Conservation (phyloP, 2,797 vertebrate genomes). For the Hybognathus amarus region DNA sequence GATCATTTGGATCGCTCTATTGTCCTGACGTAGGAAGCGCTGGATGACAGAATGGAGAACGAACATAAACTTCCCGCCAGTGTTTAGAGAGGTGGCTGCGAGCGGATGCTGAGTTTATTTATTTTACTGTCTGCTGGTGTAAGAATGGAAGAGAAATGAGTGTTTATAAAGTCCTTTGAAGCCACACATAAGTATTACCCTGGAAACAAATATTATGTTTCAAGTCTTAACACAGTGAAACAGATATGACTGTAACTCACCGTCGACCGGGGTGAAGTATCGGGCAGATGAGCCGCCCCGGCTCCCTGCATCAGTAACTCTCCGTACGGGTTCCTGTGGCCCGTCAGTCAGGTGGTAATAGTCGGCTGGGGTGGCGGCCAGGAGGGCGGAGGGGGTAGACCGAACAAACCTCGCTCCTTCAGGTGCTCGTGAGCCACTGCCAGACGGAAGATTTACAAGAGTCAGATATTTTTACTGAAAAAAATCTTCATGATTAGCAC, state of each 20-base stretch:
- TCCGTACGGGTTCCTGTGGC: slow-evolving; percentile 87
- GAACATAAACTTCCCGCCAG: slow-evolving; percentile 51
- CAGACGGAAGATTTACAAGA: not conserved
- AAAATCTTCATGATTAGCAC: not conserved
- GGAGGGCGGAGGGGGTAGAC: slow-evolving; percentile 82
- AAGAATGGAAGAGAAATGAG: not conserved
- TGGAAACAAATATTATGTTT: not conserved
- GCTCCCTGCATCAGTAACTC: slow-evolving; percentile 89
- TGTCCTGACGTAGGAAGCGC: slow-evolving; percentile 50
- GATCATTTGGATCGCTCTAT: slow-evolving; percentile 40
- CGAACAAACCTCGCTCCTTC: slow-evolving; percentile 89
- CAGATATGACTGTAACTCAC: slow-evolving; percentile 78
- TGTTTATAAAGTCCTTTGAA: slow-evolving; percentile 10
- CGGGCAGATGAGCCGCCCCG: slow-evolving; percentile 84
- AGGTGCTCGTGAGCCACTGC: slow-evolving; percentile 92
- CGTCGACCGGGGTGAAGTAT: slow-evolving; percentile 92
- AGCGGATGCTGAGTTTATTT: slow-evolving; percentile 44
- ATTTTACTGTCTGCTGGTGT: slow-evolving; percentile 24
- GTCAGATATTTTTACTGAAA: not conserved
- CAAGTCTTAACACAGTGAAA: not conserved
- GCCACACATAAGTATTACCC: not conserved
- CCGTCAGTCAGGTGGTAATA: slow-evolving; percentile 95
- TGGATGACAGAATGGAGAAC: slow-evolving; percentile 62
- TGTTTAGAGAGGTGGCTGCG: slow-evolving; percentile 65
- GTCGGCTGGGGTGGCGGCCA: slow-evolving; percentile 83